Base-by-base conservation (phyloP, 2,113 vertebrate genomes). In the Plestiodon gilberti region DNA sequence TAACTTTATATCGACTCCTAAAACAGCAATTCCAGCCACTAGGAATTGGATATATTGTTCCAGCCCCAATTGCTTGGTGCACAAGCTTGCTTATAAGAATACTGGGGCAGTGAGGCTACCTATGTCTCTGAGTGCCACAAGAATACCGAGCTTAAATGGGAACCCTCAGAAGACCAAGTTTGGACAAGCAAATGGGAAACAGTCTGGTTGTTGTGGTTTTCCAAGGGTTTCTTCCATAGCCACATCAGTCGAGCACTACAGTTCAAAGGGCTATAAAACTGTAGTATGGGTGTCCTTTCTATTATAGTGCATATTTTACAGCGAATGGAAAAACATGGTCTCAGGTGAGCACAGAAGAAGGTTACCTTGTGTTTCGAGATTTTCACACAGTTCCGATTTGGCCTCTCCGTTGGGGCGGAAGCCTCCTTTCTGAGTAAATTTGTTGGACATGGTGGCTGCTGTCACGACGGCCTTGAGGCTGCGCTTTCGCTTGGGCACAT, bases 381-480 rank as follows among this genome's bases (percentile, higher is more conserved):
- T 98, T 92, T 99, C 98, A 3, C 98, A 99, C 89, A 99, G 97
- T 95, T 99, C 98, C 0, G 98, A 98, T 94, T 98, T 99, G 95
- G 98, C 98, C 92, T 99, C 98, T 13, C 98, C 98, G 0, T 99
- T 99, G 93, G 98, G 98, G 84, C 98, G 96, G 94, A 98, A 97
- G 88, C 97, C 94, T 82, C 98, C 98, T 91, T 99, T 99, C 93
- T 98, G 98, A 28, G 97, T 98, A 96, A 99, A 99, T 96, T 99
- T 99, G 97, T 99, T 99, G 96, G 98, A 98, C 98, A 99, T 99
- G 91, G 98, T 98, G 91, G 98, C 98, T 0, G 98, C 98, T 0
- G 98, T 99, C 95, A 99, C 98, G 87, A 99, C 98, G 0, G 98
- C 98, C 93, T 99, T 99, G 94, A 99, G 98, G 93, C 98, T 99